A percentile compares a stretch with the other conserved stretches of the same genome.
Evolutionary conservation across 2,888 invertebrate species (phyloP).

Genomic region (Liodrosophila aerea): DNA sequence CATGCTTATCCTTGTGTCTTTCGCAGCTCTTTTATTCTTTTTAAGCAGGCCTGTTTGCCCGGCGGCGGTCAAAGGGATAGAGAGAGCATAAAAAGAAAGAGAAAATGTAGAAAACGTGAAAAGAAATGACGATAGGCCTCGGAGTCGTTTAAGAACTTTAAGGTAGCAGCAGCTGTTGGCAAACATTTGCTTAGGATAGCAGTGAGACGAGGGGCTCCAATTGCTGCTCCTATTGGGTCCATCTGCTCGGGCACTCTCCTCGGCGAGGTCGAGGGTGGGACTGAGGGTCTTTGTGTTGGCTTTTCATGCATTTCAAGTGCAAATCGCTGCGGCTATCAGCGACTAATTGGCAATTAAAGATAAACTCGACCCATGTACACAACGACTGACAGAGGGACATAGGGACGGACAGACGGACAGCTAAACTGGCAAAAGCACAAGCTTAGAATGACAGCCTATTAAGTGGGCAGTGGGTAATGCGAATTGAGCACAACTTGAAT

Average conservation of each 20-base stretch:
- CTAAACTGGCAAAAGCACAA: background rate
- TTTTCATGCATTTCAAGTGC: constrained; percentile 68
- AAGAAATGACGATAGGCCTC: constrained; percentile 24
- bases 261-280: background rate
- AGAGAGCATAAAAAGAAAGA: constrained; percentile 4
- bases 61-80: constrained; percentile 67
- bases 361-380: constrained; percentile 49
- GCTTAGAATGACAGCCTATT: background rate
- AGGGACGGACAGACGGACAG: constrained; percentile 1
- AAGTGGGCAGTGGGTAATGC: constrained; percentile 1
- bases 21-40: constrained; percentile 44
- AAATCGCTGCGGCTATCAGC: constrained; percentile 75
- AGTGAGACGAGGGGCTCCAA: too few species aligned
- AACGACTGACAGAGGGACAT: constrained; percentile 3
- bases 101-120: constrained; percentile 8
- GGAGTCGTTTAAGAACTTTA: constrained; percentile 36
- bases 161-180: constrained; percentile 40
- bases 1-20: constrained; percentile 59
- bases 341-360: constrained; percentile 72
- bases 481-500: background rate
- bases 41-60: constrained; percentile 54
- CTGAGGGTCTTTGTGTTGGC: constrained; percentile 30
- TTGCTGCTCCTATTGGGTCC: background rate
- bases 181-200: constrained; percentile 73
- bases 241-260: background rate